Evolutionary conservation across 2,888 invertebrate species (phyloP).

Genomic region (Dynastes hyllus): DNA sequence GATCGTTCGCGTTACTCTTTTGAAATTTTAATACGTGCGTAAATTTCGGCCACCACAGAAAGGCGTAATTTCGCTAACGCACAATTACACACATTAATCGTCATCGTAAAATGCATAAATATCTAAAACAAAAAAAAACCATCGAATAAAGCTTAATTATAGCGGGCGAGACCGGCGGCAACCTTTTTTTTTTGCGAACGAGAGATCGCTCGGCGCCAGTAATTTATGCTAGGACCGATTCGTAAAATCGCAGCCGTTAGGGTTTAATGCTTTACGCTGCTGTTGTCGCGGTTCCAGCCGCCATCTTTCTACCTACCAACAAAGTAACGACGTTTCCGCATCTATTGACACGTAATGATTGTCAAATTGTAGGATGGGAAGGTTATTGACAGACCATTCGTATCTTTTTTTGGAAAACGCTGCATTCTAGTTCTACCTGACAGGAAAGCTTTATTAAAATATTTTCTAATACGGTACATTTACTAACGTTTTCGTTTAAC

Average conservation of each 20-base stretch:
- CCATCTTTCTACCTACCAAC: slow-evolving; percentile 50
- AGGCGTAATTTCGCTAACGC: slow-evolving; percentile 38
- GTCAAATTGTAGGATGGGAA: slow-evolving; percentile 56
- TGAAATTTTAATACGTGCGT: slow-evolving; percentile 41
- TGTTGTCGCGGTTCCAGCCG: slow-evolving; percentile 15
- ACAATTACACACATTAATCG: slow-evolving; percentile 48
- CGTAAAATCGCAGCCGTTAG: slow-evolving; percentile 51
- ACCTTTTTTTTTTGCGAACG: slow-evolving; percentile 32
- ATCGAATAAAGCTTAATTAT: slow-evolving; percentile 48
- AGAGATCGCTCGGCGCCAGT: slow-evolving; percentile 32
- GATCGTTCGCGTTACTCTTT: slow-evolving; percentile 32
- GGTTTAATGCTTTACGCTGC: slow-evolving; percentile 48
- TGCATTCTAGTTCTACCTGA: too few species aligned
- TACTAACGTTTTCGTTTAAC: too few species aligned
- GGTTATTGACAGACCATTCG: slow-evolving; percentile 53
- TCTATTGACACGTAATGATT: slow-evolving; percentile 57
- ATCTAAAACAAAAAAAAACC: slow-evolving; percentile 45
- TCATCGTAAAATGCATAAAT: slow-evolving; percentile 43
- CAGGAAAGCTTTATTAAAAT: too few species aligned
- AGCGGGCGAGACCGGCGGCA: neutral
- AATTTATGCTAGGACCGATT: slow-evolving; percentile 33
- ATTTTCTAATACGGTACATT: too few species aligned
- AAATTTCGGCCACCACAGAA: slow-evolving; percentile 40
- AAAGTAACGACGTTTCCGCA: slow-evolving; percentile 54
- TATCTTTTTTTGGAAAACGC: too few species aligned